Base-by-base conservation (phyloP, 1,140 invertebrate genomes). In the Drosophila kepulauana region DNA sequence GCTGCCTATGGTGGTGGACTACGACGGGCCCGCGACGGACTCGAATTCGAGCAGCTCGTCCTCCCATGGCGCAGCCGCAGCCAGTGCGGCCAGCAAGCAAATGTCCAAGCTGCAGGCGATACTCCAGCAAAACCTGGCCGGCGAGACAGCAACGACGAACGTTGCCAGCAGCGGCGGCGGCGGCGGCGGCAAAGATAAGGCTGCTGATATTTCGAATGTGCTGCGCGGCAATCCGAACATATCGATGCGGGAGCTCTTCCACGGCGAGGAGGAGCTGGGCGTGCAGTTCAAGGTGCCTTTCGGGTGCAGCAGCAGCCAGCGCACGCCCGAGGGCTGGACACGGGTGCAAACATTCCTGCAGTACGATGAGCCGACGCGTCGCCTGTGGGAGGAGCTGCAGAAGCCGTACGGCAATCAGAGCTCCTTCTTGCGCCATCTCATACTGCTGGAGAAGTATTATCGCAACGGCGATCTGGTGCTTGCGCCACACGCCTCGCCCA, bases 341-440 rank as follows among this genome's bases (percentile, higher is more conserved):
- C 96, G 96, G 57, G 96, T 96, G 71, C 95, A 95, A 45, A 95
- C 95, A 0, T 95, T 95, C 77, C 95, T 97, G 51, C 96, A 97
- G 81, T 97, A 97, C 64, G 96, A 97, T 78, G 93, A 94, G n/a
- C 96, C 96, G 38, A 97, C 96, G 2, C 96, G 96, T 65, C 93
- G 94, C 10, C 93, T 97, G 4, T 97, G 96, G 96, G 95, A 96
- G 63, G 95, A 96, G 70, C 81, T 97, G 28, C 96, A 97, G 82
- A 95, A 96, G 91, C 97, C 97, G 0, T 97, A 97, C 77, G 97
- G 96, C 2, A 97, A 97, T 86, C 96, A 96, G 82, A 97, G 96
- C 49, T 97, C 96, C 63, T 97, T 97, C 79, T 91, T 97, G 1
- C 93, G 96, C 5, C 97, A 97, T 93, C 91, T 97, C 5, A 95